Percentiles rank a stretch among this genome's conserved stretches.
These are phyloP conservation scores for Drosophila neotestacea DNA, from an alignment of 2,888 invertebrate species.

Conservation along the genomic window DNA sequence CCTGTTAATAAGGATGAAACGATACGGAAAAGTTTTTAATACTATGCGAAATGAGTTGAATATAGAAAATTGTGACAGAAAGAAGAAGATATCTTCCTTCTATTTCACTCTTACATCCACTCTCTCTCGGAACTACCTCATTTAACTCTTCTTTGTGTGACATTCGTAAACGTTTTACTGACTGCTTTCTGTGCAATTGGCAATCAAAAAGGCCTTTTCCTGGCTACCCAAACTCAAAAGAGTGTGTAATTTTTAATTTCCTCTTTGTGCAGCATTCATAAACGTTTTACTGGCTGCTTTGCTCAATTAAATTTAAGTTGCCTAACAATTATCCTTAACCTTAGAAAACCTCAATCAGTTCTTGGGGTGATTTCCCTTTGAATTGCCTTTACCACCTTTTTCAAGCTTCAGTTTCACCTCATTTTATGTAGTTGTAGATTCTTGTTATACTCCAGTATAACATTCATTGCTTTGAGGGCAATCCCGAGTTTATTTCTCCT, in stretches of 20 bases:
- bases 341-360: neutral
- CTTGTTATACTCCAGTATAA: constrained; percentile 5
- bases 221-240: too few relatives aligned
- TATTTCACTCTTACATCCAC: too few relatives aligned
- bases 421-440: constrained; percentile 6
- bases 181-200: neutral
- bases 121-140: neutral
- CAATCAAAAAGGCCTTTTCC: too few relatives aligned
- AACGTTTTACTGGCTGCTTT: neutral
- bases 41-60: neutral
- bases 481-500: constrained; percentile 4
- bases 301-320: too few relatives aligned
- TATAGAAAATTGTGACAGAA: too few relatives aligned
- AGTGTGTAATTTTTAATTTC: neutral
- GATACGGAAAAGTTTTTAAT: constrained; percentile 2
- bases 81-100: too few relatives aligned
- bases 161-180: neutral
- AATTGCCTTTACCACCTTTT: neutral
- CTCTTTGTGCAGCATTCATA: neutral
- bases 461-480: constrained; percentile 47
- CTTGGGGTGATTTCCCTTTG: neutral
- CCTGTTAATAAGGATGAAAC: constrained; percentile 57
- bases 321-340: too few relatives aligned
- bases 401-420: neutral
- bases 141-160: too few relatives aligned